These are phyloP conservation scores for Borostomias antarcticus DNA, from an alignment of 2,797 vertebrate species.

Conservation along the genomic window DNA sequence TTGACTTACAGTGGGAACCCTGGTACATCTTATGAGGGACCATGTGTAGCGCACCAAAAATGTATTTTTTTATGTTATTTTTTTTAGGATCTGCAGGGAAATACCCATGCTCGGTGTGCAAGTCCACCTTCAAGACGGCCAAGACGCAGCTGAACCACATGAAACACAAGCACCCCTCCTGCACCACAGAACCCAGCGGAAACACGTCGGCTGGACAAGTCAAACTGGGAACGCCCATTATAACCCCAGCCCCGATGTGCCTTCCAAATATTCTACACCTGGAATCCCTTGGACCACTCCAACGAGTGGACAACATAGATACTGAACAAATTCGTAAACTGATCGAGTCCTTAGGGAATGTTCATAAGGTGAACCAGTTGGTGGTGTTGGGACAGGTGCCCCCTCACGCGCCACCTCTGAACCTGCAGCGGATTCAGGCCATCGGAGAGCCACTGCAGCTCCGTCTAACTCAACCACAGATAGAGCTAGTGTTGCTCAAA, in stretches of 20 bases:
- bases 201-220: constrained; percentile 8
- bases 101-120: constrained; percentile 72
- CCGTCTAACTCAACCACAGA: constrained; percentile 46
- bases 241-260: constrained; percentile 66
- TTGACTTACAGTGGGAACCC: too few relatives aligned
- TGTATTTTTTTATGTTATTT: too few relatives aligned
- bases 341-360: constrained; percentile 80
- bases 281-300: constrained; percentile 70
- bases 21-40: too few relatives aligned
- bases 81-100: constrained; percentile 50
- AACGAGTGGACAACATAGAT: constrained; percentile 77
- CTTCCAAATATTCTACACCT: constrained; percentile 65
- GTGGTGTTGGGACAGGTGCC: constrained; percentile 76
- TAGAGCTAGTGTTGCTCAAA: constrained; percentile 51
- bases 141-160: constrained; percentile 71
- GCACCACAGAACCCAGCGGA: constrained; percentile 32
- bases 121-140: constrained; percentile 70
- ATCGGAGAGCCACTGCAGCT: constrained; percentile 37
- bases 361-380: constrained; percentile 79
- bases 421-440: constrained; percentile 59
- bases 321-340: constrained; percentile 77
- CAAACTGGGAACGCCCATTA: constrained; percentile 52
- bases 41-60: too few relatives aligned
- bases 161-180: constrained; percentile 68
- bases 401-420: constrained; percentile 59